These are phyloP conservation scores for Acromyrmex echinatior DNA, from an alignment of 1,140 invertebrate genomes.

Conservation along the genomic window DNA sequence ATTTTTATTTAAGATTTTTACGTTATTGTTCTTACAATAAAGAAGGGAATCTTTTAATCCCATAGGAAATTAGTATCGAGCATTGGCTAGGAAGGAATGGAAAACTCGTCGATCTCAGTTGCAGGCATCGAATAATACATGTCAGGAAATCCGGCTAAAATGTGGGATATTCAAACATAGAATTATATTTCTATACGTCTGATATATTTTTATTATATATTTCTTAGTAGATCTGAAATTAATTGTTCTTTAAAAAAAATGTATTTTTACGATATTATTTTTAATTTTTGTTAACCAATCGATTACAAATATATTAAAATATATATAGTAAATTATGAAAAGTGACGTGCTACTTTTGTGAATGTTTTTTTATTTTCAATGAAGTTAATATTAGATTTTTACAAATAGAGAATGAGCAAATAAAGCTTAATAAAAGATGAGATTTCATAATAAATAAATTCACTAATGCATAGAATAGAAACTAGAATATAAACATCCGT, in stretches of 20 bases:
- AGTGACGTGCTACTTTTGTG: background rate
- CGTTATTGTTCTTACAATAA: constrained; percentile 15
- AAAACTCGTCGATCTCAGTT: constrained; percentile 3
- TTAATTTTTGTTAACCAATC: background rate
- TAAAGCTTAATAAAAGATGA: background rate
- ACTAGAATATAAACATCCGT: too few species aligned
- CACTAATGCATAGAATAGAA: background rate
- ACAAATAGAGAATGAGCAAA: background rate
- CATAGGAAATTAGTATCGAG: constrained; percentile 21
- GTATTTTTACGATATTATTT: background rate
- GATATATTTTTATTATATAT: background rate
- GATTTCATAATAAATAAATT: background rate
- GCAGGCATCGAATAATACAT: constrained; percentile 18
- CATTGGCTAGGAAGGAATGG: background rate
- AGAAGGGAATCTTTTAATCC: constrained; percentile 3
- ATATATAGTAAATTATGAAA: background rate
- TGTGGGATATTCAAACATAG: background rate
- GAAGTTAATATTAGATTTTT: background rate
- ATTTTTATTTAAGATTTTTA: constrained; percentile 3
- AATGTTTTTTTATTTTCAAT: background rate
- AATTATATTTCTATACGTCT: background rate
- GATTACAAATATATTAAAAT: background rate
- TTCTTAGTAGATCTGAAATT: background rate
- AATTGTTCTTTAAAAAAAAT: background rate
- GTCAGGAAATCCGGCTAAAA: constrained; percentile 1